These are phyloP conservation scores for Oxygymnocypris stewartii DNA, from an alignment of 2,113 vertebrate species.

Conservation along the genomic window DNA sequence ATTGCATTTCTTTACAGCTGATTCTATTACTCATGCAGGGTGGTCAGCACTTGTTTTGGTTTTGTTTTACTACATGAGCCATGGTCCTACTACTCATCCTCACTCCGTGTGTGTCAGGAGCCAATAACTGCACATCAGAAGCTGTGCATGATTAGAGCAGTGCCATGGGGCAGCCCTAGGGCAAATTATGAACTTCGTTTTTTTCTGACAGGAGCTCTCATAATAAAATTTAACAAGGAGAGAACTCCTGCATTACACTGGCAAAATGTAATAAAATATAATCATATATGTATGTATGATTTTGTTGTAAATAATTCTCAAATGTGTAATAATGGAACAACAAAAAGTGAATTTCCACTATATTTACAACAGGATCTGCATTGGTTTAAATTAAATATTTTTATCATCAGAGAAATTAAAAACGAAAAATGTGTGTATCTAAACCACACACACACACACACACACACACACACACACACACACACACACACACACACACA, in stretches of 20 bases:
- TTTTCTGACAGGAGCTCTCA: conserved; percentile 47
- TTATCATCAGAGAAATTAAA: too few relatives aligned
- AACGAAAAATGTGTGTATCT: too few relatives aligned
- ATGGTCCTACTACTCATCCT: not conserved
- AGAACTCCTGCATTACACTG: not conserved
- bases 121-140: conserved; percentile 58
- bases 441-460: too few relatives aligned
- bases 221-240: conserved; percentile 29
- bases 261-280: not conserved
- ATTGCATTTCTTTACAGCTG: not conserved
- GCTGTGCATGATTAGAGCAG: conserved; percentile 63
- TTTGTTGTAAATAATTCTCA: not conserved
- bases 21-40: conserved; percentile 19
- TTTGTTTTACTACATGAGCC: not conserved
- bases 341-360: too few relatives aligned
- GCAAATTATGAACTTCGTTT: conserved; percentile 57
- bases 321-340: too few relatives aligned
- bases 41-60: not conserved
- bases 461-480: too few relatives aligned
- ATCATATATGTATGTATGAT: not conserved
- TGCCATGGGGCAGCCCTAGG: conserved; percentile 55
- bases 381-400: too few relatives aligned
- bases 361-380: too few relatives aligned
- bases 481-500: too few relatives aligned
- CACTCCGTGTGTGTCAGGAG: conserved; percentile 33